A percentile compares a stretch with the other conserved stretches of the same genome.
These are phyloP conservation scores for Petrolisthes cinctipes DNA, from an alignment of 2,888 invertebrate genomes.

Conservation along the genomic window DNA sequence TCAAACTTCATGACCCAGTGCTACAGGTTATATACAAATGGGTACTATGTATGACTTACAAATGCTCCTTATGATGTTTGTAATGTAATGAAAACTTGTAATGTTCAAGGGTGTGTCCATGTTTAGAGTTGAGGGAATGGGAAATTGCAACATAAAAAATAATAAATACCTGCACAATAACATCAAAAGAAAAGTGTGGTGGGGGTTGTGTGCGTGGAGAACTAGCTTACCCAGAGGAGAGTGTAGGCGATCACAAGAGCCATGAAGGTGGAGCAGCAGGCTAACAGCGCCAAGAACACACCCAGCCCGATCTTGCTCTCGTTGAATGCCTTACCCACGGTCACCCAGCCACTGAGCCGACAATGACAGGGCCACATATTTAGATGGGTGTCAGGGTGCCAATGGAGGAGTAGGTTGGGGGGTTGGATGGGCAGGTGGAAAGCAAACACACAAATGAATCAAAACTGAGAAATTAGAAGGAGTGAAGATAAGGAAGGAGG, in stretches of 20 bases:
- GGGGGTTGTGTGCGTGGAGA: neutral
- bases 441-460: neutral
- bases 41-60: too few relatives aligned
- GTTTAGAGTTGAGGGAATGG: too few relatives aligned
- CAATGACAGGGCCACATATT: constrained; percentile 19
- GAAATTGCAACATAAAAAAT: too few relatives aligned
- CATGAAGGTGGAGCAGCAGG: constrained; percentile 44
- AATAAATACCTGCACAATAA: neutral
- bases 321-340: constrained; percentile 55
- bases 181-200: neutral
- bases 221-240: constrained; percentile 62
- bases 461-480: neutral
- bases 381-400: neutral
- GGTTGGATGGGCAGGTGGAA: neutral
- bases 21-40: too few relatives aligned
- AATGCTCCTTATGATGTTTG: too few relatives aligned
- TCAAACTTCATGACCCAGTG: too few relatives aligned
- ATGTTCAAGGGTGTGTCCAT: too few relatives aligned
- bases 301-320: constrained; percentile 47
- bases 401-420: neutral
- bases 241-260: constrained; percentile 54
- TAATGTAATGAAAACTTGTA: too few relatives aligned
- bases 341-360: constrained; percentile 70
- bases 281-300: constrained; percentile 59
- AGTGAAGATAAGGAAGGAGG: neutral